Evolutionary conservation across 1,140 invertebrate species (phyloP), one percentile per base, ranked within the genome.

Genomic region (Berghia stephanieae): DNA sequence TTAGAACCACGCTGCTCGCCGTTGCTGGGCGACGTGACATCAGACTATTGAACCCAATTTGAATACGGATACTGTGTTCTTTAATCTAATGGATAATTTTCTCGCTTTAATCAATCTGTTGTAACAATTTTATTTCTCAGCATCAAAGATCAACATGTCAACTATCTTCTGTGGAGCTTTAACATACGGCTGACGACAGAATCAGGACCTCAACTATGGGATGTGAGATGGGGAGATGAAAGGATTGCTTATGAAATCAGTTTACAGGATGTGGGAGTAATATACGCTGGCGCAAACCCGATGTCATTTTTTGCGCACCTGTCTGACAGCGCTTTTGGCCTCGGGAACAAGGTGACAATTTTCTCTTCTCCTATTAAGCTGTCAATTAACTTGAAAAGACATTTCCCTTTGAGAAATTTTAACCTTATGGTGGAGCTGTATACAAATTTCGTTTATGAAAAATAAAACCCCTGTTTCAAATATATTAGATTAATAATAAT

Each of bases 171-270:
- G 27, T 84, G 83, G 83, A 77, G 75, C n/a, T 84, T 86, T 74
- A 52, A 83, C 24, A 75, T 80, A 27, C 42, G 81, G 42, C 79
- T 80, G 46, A 78, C 78, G 1, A 49, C 76, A 5, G 43, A 36
- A n/a, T 70, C 73, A 3, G 82, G 80, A n/a, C 76, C 77, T 16
- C 80, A 82, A 52, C 13, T 85, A n/a, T 80, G 75, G 67, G 80
- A 85, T 57, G 71, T 84, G n/a, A 43, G 57, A 10, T 83, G 77
- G 78, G 24, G 52, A 38, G 76, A 70, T 8, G 77, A 83, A 46
- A 78, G 83, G 46, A 82, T 85, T 6, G 80, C 75, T 0, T 85
- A 83, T 46, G 83, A 85, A 60, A 79, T 85, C 18, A 81, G 83
- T n/a, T 55, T 83, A 10, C 83, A 85, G 52, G 83, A 85, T 34